These are phyloP conservation scores for Actenoides hombroni DNA, from an alignment of 2,113 vertebrate genomes.

Conservation along the genomic window DNA sequence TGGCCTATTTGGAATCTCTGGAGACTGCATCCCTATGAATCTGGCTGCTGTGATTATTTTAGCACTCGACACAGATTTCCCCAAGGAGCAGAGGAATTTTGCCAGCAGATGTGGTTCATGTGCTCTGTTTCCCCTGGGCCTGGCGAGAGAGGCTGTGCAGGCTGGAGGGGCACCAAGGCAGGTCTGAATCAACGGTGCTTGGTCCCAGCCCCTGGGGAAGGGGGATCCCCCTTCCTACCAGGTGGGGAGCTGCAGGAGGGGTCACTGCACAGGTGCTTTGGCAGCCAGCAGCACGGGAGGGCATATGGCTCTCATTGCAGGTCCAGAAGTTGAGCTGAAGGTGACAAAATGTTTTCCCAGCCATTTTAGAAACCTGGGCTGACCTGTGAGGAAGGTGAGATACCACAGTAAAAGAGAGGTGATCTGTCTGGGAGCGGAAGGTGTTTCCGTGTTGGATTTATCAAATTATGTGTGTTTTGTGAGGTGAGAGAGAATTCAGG, in stretches of 20 bases:
- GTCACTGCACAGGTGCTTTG: fast-evolving
- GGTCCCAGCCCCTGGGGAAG: not conserved
- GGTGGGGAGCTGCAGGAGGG: fast-evolving
- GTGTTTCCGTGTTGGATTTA: not conserved
- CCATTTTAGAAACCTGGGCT: not conserved
- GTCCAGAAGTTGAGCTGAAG: not conserved
- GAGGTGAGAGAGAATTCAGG: not conserved
- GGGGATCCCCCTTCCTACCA: not conserved
- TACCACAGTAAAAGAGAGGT: not conserved
- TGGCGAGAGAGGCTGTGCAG: fast-evolving
- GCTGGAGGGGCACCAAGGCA: not conserved
- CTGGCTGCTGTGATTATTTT: not conserved
- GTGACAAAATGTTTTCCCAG: not conserved
- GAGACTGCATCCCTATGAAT: not conserved
- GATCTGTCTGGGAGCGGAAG: not conserved
- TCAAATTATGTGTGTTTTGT: not conserved
- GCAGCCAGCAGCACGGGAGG: not conserved
- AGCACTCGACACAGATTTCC: fast-evolving
- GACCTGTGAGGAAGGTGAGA: not conserved
- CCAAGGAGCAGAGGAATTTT: not conserved
- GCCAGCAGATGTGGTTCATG: not conserved
- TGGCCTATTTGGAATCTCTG: not conserved
- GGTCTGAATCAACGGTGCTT: not conserved
- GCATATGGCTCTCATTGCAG: not conserved
- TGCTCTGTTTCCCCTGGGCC: not conserved